Base-by-base conservation (phyloP, 2,113 vertebrate species). In the Hippocampus mohnikei region DNA sequence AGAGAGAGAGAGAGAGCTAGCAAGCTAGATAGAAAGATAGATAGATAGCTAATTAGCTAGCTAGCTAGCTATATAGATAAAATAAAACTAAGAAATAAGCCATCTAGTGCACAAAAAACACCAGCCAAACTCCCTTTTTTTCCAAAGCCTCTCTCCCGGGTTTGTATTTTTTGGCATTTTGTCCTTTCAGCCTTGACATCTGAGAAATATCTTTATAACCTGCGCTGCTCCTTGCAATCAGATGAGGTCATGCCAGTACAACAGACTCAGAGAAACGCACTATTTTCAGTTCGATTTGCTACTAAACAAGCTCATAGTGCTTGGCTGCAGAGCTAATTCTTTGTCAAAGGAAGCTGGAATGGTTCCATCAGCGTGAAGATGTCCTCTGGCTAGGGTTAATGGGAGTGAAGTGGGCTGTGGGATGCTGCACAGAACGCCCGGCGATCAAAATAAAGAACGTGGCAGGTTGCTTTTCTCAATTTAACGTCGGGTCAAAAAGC, bases 361-460 rank as follows among this genome's bases (percentile, higher is more conserved):
- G 79, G 83, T 88, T 89, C 88, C 88, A 90, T 91, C 88, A 86
- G 67, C 78, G 70, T 78, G 84, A 90, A 82, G 88, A 90, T 88
- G 85, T 91, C 84, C 87, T 88, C 82, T 89, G 85, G 82, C 86
- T 75, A 25, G 85, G 89, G 88, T 91, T 91, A 91, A 92, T 92
- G 85, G 89, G 84, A 88, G 81, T 87, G 82, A 84, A 90, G 88
- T 82, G 79, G 85, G 79, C 73, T 81, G 80, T 68, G 79, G 76
- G 81, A 76, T 83, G 76, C 81, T 65, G 75, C 70, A 42, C 73
- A 80, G 76, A 83, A 69, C 15, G 74, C 75, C 53, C 66, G 80
- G 82, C 78, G 79, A 86, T 70, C 67, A 82, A 81, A 84, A 87
- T 82, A 89, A 83, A 84, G 79, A 89, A 89, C 78, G 88, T 88